Evolutionary conservation across 2,888 invertebrate genomes (phyloP), one percentile per base, ranked within the genome.

Genomic region (Arrhopalites spinosus): DNA sequence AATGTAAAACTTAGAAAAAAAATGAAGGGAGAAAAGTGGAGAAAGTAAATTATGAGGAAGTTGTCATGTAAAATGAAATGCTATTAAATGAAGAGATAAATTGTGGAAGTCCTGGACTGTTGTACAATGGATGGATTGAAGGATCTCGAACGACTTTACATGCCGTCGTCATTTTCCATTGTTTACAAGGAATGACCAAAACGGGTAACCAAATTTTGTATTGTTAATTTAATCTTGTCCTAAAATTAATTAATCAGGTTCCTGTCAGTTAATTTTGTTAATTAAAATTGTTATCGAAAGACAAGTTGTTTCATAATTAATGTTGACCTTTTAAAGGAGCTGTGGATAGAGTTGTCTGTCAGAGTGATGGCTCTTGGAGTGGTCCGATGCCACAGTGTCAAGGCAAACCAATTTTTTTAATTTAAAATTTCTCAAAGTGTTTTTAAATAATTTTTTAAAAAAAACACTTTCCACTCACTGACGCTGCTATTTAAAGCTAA

Each of bases 71-170:
- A n/a, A n/a, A n/a, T n/a, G n/a, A n/a, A n/a, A n/a, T n/a, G n/a
- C n/a, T n/a, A n/a, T n/a, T n/a, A n/a, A n/a, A n/a, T n/a, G n/a
- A 36, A 88, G 89, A 88, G 83, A 88, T 89, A 76, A 87, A 88
- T 83, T 89, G 89, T 83, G 87, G 88, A 1, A 83, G 85, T 74
- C 87, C 89, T 1, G 73, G 73, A 13, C 84, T 86, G 0, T 85
- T 89, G 29, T 86, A 86, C 83, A 88, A 89, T 83, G 89, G 89
- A 15, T 88, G 87, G 84, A 84, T 89, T 66, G 87, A 88, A 79
- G 88, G 88, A 13, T 82, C 85, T 67, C 85, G 86, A 74, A 88
- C 87, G 47, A 87, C 85, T 15, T 86, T 87, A n/a, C 88, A 88
- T 3, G 86, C 88, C 1, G 85, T 86, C n/a, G 85, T 88, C 64